phyloP scores from a whole-genome alignment of 1,140 invertebrate species.

The Teleopsis dalmanni region DNA sequence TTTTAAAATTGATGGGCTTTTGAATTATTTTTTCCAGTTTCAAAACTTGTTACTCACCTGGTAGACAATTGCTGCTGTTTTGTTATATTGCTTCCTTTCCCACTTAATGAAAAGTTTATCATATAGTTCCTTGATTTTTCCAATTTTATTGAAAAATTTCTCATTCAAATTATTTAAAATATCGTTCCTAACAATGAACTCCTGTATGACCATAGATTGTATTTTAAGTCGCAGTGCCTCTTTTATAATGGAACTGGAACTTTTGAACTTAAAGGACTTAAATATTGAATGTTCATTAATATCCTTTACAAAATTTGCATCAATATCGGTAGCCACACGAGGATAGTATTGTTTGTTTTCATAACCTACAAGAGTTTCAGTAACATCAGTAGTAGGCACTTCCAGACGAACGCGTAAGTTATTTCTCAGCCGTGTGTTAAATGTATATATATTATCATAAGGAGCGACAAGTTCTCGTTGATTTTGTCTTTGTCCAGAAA shows the following conservation, averaged over 20 bases:
- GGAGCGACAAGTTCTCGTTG: constrained; percentile 23
- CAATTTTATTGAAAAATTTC: constrained; percentile 33
- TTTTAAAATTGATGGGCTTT: too few relatives aligned
- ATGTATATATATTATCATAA: constrained; percentile 37
- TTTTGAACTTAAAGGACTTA: constrained; percentile 34
- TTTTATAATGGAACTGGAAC: constrained; percentile 24
- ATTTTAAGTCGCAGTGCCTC: constrained; percentile 36
- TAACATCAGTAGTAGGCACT: constrained; percentile 24
- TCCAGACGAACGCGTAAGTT: constrained; percentile 30
- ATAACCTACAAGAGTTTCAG: constrained; percentile 22
- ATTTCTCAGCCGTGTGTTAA: constrained; percentile 28
- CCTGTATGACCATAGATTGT: constrained; percentile 36
- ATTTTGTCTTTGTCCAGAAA: constrained; percentile 32
- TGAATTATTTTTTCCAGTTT: too few relatives aligned
- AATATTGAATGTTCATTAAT: constrained; percentile 30
- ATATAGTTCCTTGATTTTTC: constrained; percentile 24
- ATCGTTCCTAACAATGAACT: constrained; percentile 35
- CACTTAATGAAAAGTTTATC: constrained; percentile 35
- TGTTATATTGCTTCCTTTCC: constrained; percentile 38
- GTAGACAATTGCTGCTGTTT: constrained; percentile 34
- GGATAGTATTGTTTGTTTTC: constrained; percentile 18
- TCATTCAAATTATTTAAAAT: constrained; percentile 38
- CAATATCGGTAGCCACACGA: constrained; percentile 38
- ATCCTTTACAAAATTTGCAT: constrained; percentile 38
- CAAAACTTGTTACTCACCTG: constrained; percentile 23